These are phyloP conservation scores for Acanthisitta chloris DNA, from an alignment of 2,113 vertebrate species.

Conservation along the genomic window DNA sequence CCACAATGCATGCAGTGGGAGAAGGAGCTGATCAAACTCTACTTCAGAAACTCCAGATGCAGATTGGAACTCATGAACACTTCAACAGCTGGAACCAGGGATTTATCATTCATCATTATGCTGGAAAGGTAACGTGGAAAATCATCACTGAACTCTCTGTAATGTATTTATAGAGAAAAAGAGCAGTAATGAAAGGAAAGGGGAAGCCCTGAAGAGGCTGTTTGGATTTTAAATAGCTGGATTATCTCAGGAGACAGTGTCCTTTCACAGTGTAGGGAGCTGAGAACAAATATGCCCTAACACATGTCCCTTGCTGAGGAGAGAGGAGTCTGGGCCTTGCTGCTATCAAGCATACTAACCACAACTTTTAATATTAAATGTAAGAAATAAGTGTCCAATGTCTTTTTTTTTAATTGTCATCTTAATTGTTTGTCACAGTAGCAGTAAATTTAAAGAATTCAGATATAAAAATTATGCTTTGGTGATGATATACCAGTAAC, in stretches of 20 bases:
- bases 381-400: not conserved
- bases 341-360: not conserved
- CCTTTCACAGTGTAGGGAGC: not conserved
- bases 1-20: conserved; percentile 96
- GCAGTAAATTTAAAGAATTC: not conserved
- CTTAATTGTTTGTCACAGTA: not conserved
- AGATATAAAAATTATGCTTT: not conserved
- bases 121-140: conserved; percentile 85
- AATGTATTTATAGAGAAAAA: not conserved
- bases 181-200: not conserved
- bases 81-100: conserved; percentile 99
- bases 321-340: not conserved
- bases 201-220: not conserved
- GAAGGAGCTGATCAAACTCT: conserved; percentile 96
- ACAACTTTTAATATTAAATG: not conserved
- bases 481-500: not conserved
- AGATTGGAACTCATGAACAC: conserved; percentile 95
- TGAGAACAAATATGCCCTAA: not conserved
- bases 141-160: not conserved
- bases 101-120: conserved; percentile 98
- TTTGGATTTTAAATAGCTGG: not conserved
- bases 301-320: not conserved
- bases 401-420: not conserved
- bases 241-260: not conserved
- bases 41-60: conserved; percentile 94